phyloP scores from a whole-genome alignment of 2,113 vertebrate species.

The Actenoides lindsayi region DNA sequence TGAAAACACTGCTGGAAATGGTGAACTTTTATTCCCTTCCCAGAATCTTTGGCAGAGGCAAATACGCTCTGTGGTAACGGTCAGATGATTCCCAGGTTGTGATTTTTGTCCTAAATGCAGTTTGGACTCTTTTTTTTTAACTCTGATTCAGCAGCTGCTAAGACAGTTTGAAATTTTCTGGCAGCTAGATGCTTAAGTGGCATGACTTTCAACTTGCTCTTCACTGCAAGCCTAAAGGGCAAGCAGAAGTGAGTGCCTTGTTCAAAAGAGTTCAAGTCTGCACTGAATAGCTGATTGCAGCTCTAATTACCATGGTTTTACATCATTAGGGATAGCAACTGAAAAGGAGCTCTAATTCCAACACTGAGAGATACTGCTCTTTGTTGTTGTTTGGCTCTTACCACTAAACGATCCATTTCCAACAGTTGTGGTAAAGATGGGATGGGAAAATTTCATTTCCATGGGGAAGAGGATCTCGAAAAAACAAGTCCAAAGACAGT shows the following conservation, averaged over 20 bases:
- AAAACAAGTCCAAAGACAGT: neutral
- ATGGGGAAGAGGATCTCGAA: neutral
- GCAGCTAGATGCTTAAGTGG: slow-evolving; percentile 1
- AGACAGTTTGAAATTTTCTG: slow-evolving; percentile 11
- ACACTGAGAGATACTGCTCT: neutral
- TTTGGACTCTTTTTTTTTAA: neutral
- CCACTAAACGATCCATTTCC: slow-evolving; percentile 23
- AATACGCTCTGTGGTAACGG: slow-evolving; percentile 32
- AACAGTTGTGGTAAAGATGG: neutral
- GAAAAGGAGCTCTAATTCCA: slow-evolving; percentile 14
- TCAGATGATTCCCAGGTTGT: slow-evolving; percentile 24
- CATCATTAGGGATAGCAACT: slow-evolving; percentile 44
- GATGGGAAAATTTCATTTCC: neutral
- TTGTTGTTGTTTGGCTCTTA: neutral
- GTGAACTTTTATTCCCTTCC: neutral
- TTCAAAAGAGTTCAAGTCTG: slow-evolving; percentile 30
- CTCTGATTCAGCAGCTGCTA: slow-evolving; percentile 27
- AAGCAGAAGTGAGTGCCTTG: slow-evolving; percentile 42
- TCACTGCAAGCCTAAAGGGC: slow-evolving; percentile 49
- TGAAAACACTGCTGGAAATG: slow-evolving; percentile 7
- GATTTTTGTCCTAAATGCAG: slow-evolving; percentile 18
- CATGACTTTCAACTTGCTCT: slow-evolving; percentile 57
- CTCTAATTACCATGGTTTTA: slow-evolving; percentile 59
- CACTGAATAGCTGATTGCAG: slow-evolving; percentile 30
- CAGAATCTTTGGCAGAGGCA: slow-evolving; percentile 44